phyloP scores from a whole-genome alignment of 2,113 vertebrate genomes.

The Zingel zingel region DNA sequence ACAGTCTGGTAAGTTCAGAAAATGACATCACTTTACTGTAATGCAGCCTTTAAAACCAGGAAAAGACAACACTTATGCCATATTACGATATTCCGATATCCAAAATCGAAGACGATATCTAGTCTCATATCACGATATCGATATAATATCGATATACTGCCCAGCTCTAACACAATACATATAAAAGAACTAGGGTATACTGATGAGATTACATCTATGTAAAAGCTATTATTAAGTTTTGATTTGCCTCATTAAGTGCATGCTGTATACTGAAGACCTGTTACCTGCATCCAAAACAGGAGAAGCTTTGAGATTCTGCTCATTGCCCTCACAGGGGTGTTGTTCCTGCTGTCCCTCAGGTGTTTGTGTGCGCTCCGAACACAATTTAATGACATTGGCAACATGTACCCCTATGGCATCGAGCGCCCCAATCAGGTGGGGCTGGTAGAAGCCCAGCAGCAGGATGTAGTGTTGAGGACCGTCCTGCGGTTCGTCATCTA shows the following conservation, averaged over 20 bases:
- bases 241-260: not conserved
- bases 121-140: no score
- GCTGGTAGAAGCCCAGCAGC: conserved; percentile 88
- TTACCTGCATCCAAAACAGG: conserved; percentile 42
- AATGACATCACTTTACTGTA: no score
- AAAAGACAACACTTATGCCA: no score
- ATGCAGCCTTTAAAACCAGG: no score
- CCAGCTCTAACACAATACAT: no score
- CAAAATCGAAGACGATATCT: no score
- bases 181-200: not conserved
- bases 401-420: conserved; percentile 87
- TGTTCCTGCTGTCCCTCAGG: conserved; percentile 4
- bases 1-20: no score
- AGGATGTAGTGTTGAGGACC: conserved; percentile 93
- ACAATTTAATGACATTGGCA: conserved; percentile 89
- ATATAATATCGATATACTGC: no score
- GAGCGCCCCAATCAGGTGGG: conserved; percentile 86
- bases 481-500: conserved; percentile 95
- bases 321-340: conserved; percentile 2
- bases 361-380: conserved; percentile 77
- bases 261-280: not conserved
- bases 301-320: conserved; percentile 1
- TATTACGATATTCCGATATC: no score
- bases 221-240: not conserved
- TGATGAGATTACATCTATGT: not conserved